These are phyloP conservation scores for Hyles vespertilio DNA, from an alignment of 1,140 invertebrate species.

Conservation along the genomic window DNA sequence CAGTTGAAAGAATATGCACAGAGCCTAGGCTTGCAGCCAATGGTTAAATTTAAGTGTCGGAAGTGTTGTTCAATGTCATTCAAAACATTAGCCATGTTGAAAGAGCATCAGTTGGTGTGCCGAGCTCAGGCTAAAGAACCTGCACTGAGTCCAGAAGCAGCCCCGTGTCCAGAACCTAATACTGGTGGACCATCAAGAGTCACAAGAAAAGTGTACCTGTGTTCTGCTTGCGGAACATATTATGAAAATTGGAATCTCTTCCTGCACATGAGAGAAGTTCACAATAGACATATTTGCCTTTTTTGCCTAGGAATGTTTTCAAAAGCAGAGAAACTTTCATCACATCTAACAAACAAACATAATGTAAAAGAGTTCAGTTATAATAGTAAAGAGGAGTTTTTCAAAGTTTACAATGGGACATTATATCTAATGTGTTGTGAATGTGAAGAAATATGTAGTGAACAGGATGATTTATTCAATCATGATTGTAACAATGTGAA, in stretches of 20 bases:
- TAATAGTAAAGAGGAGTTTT: conserved; percentile 79
- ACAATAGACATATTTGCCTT: conserved; percentile 85
- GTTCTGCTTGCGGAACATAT: conserved; percentile 85
- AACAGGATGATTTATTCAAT: conserved; percentile 83
- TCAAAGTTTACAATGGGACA: conserved; percentile 79
- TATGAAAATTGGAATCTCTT: conserved; percentile 91
- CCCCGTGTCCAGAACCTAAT: conserved; percentile 32
- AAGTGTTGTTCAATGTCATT: conserved; percentile 80
- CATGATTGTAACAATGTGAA: conserved; percentile 79
- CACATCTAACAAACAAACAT: conserved; percentile 85
- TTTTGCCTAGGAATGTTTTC: conserved; percentile 88
- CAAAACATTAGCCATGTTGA: conserved; percentile 76
- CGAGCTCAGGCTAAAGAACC: conserved; percentile 64
- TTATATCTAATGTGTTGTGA: conserved; percentile 86
- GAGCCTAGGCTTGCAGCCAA: conserved; percentile 80
- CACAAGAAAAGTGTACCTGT: conserved; percentile 85
- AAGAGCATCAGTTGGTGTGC: conserved; percentile 79
- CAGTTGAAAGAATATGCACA: conserved; percentile 79
- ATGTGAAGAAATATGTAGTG: conserved; percentile 84
- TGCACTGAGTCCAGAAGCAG: conserved; percentile 53
- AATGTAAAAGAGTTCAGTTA: conserved; percentile 81
- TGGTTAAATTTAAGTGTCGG: conserved; percentile 81
- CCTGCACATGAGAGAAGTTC: conserved; percentile 86
- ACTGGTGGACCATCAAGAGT: conserved; percentile 77
- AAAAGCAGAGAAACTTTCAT: conserved; percentile 83